Conservation (phyloP, 2,888 invertebrate species). For the Mimumesa dahlbomi region DNA sequence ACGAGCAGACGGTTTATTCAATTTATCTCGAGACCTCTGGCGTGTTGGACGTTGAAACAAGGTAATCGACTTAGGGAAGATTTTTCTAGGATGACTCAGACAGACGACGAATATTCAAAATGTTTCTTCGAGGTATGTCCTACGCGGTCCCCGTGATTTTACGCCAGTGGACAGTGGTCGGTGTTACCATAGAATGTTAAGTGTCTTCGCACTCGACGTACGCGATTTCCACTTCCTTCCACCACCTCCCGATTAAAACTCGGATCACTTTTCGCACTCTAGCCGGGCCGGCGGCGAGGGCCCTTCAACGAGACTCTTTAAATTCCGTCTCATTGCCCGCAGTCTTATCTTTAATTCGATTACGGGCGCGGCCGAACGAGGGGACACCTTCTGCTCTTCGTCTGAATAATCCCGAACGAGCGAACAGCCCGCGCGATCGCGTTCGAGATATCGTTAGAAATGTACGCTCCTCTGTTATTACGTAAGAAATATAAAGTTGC, state of each 20-base stretch:
- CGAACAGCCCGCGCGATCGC: too few relatives aligned
- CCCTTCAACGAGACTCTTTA: constrained; percentile 31
- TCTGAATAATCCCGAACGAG: too few relatives aligned
- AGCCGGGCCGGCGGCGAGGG: neutral
- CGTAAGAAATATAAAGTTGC: too few relatives aligned
- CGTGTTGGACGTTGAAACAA: too few relatives aligned
- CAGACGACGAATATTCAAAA: neutral
- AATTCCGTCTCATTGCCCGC: constrained; percentile 47
- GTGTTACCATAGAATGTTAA: constrained; percentile 36
- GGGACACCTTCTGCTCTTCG: too few relatives aligned
- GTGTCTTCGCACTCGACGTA: constrained; percentile 24
- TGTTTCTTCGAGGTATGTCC: neutral
- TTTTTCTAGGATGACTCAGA: too few relatives aligned
- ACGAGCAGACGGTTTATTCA: too few relatives aligned
- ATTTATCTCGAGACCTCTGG: too few relatives aligned
- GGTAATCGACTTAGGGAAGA: too few relatives aligned
- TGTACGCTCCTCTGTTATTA: too few relatives aligned
- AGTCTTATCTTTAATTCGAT: constrained; percentile 56
- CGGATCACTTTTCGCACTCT: constrained; percentile 32
- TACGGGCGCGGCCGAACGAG: constrained; percentile 5
- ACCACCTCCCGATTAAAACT: constrained; percentile 28
- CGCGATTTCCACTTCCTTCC: constrained; percentile 21
- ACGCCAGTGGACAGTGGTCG: constrained; percentile 17
- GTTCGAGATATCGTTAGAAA: too few relatives aligned
- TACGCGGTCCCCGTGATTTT: constrained; percentile 6